Evolutionary conservation across 2,797 vertebrate genomes (phyloP), one percentile per base, ranked within the genome.

Genomic region (Crypturellus tataupa): DNA sequence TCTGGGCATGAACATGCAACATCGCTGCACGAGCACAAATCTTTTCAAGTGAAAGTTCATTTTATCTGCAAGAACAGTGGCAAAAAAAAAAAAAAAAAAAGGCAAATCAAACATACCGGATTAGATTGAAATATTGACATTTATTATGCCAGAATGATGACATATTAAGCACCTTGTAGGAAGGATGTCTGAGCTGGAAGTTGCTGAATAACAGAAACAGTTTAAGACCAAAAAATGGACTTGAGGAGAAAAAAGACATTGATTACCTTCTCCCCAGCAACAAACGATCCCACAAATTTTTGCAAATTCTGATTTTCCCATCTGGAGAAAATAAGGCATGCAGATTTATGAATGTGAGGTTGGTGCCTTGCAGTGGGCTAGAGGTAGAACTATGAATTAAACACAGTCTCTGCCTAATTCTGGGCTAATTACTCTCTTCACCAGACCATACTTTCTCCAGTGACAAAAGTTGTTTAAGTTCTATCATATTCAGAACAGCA

Each of bases 251-350:
- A 23, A 80, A 40, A 12, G 5, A 67, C 3, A 42, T 8, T 2
- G 47, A 5, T 49, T 75, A 27, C 49, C 3, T n/a, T n/a, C 64
- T 81, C 19, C 33, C 5, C 21, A 68, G 14, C 4, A 64, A 31
- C 53, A 55, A 55, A 31, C 19, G 10, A 27, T 7, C 31, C 55
- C 18, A 5, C 29, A 56, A 21, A 37, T 71, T 85, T 25, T 37
- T 80, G 72, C 9, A 3, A 12, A 44, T 37, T 63, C 25, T 47
- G 58, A 5, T 80, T 77, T 86, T 80, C 31, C 18, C 18, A 27
- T 10, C 2, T 80, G 29, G 13, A 19, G 6, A 46, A 91, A 80
- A 53, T 4, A 11, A 69, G 4, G 1, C 3, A 31, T 0, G 0
- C 2, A n/a, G 17, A n/a, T 35, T 62, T 42, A 59, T 55, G n/a